Conservation (phyloP, 2,888 invertebrate species). For the Tipula helvola region DNA sequence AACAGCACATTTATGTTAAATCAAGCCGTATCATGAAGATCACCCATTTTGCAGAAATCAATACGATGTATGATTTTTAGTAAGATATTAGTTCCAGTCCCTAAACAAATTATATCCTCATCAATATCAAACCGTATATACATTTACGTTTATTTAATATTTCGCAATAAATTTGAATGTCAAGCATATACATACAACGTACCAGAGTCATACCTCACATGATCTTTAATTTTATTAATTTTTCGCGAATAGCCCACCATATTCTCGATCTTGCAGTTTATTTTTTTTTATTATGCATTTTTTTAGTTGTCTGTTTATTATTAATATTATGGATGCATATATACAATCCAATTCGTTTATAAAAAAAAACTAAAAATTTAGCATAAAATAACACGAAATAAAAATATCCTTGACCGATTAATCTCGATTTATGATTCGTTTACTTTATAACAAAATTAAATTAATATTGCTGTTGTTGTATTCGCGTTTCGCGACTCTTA, state of each 20-base stretch:
- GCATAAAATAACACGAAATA: background rate
- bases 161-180: background rate
- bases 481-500: background rate
- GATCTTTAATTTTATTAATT: background rate
- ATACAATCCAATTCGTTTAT: background rate
- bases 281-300: background rate
- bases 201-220: background rate
- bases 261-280: background rate
- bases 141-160: background rate
- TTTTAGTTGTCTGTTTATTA: background rate
- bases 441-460: background rate
- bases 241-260: background rate
- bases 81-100: background rate
- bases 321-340: background rate
- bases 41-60: no score
- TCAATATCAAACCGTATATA: background rate
- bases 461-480: background rate
- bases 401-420: slow-evolving; percentile 18
- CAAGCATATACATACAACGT: background rate
- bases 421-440: slow-evolving; percentile 15
- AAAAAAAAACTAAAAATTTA: background rate
- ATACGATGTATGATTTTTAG: no score
- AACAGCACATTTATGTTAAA: no score
- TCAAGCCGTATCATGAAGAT: no score
- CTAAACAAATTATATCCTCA: background rate